phyloP scores from a whole-genome alignment of 2,797 vertebrate species.

The Scolopax rusticola region DNA sequence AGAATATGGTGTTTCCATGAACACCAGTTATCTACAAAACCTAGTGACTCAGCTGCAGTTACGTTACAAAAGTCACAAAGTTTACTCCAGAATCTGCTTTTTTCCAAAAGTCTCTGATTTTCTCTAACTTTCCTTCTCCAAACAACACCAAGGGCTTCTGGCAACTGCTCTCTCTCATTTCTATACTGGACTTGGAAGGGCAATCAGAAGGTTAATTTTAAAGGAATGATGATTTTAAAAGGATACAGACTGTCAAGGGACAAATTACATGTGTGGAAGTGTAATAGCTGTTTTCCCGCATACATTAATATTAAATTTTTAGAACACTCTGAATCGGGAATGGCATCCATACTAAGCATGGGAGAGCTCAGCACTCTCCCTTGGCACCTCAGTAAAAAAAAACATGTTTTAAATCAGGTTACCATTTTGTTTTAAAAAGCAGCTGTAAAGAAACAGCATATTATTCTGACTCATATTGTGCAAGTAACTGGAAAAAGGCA shows the following conservation, averaged over 20 bases:
- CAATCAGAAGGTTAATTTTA: neutral
- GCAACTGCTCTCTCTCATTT: neutral
- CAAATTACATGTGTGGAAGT: neutral
- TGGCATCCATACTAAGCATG: neutral
- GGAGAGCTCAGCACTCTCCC: neutral
- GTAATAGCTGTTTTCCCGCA: neutral
- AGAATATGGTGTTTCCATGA: neutral
- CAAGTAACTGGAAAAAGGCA: constrained; percentile 5
- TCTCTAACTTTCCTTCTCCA: neutral
- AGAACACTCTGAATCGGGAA: neutral
- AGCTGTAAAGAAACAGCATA: neutral
- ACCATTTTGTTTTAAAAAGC: neutral
- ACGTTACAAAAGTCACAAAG: neutral
- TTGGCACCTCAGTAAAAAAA: neutral
- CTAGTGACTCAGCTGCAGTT: neutral
- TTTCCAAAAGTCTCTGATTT: neutral
- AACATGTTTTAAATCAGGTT: neutral
- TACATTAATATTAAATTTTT: constrained; percentile 9
- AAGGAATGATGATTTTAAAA: neutral
- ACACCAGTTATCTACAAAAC: neutral
- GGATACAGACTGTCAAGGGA: constrained; percentile 3
- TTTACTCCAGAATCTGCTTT: neutral
- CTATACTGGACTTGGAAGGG: neutral
- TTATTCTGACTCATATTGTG: neutral
- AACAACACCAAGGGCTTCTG: neutral